Base-by-base conservation (phyloP, 2,888 invertebrate species). In the Orgyia antiqua region DNA sequence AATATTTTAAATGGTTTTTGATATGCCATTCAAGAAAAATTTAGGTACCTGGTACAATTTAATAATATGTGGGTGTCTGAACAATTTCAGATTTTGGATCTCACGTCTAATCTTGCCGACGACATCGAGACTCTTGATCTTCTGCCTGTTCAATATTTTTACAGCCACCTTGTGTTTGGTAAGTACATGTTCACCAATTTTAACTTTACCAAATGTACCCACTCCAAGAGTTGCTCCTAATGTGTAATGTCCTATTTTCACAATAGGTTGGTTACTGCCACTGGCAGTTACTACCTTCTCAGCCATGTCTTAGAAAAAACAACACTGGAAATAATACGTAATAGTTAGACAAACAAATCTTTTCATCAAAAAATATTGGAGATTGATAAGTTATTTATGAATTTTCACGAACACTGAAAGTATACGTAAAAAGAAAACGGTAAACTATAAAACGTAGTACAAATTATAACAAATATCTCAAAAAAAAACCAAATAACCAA, bases 191-290 rank as follows among this genome's bases (percentile, higher is more conserved):
- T 97, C 97, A 6, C 99, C 99, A 64, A 98, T 97, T 89, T 99
- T 99, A 2, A 99, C 99, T 89, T 99, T 99, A 34, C 99, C 99
- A 86, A 99, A 99, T 3, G 99, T 99, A 13, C 99, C 99, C 19
- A 98, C 96, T 19, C 99, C 99, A 24, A 99, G 88, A 2, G 90
- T 90, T 18, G 80, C 78, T 1, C 99, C 98, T 28, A 99, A 87
- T 31, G 96, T 94, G 77, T 99, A 99, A 79, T 99, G 98, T 0
- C 99, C 99, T 67, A 98, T 99, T 88, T 97, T 98, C 18, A 98
- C 94, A 46, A 94, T 90, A 33, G 95, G 94, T 72, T 93, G 94
- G 40, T 68, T 74, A 29, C 57, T 58, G 36, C 77, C 76, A 56
- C 74, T 75, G 23, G 72, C 68, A 29, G 66, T 64, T 27, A 75